Percentiles rank a stretch among this genome's conserved stretches.
Conservation (phyloP, 2,797 vertebrate genomes). For the Lates japonicus region DNA sequence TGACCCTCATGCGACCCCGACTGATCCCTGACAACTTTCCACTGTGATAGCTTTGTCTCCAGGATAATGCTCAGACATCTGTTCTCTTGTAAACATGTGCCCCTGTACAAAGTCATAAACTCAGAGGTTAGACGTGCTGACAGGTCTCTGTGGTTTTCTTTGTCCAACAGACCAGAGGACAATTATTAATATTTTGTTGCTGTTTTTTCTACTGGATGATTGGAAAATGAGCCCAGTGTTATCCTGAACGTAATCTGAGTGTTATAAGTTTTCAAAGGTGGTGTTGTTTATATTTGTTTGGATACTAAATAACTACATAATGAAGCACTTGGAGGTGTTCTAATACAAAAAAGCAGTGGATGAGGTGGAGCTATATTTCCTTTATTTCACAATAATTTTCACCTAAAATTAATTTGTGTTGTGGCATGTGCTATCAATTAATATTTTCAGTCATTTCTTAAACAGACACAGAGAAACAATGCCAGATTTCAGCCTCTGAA, state of each 20-base stretch:
- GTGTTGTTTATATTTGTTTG: neutral
- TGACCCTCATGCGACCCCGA: slow-evolving; percentile 7
- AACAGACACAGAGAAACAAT: too few species aligned
- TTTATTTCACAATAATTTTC: too few species aligned
- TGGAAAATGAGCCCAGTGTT: neutral
- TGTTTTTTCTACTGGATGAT: neutral
- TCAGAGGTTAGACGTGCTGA: slow-evolving; percentile 5
- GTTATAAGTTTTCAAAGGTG: neutral
- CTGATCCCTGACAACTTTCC: slow-evolving; percentile 7
- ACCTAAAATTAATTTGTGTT: too few species aligned
- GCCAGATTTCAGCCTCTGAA: too few species aligned
- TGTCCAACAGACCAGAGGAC: slow-evolving; percentile 2
- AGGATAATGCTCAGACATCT: slow-evolving; percentile 14
- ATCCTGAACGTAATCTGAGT: neutral
- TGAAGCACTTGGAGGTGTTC: too few species aligned
- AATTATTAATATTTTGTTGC: neutral
- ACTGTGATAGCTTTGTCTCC: slow-evolving; percentile 23
- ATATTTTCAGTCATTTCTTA: too few species aligned
- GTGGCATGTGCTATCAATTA: too few species aligned
- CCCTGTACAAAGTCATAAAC: slow-evolving; percentile 7
- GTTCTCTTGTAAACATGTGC: slow-evolving; percentile 48
- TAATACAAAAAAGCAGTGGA: too few species aligned
- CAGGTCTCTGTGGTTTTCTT: neutral
- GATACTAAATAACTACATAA: too few species aligned
- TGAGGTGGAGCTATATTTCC: too few species aligned